A percentile compares a stretch with the other conserved stretches of the same genome.
phyloP scores from a whole-genome alignment of 2,113 vertebrate genomes.

The Phalacrocorax pelagicus region DNA sequence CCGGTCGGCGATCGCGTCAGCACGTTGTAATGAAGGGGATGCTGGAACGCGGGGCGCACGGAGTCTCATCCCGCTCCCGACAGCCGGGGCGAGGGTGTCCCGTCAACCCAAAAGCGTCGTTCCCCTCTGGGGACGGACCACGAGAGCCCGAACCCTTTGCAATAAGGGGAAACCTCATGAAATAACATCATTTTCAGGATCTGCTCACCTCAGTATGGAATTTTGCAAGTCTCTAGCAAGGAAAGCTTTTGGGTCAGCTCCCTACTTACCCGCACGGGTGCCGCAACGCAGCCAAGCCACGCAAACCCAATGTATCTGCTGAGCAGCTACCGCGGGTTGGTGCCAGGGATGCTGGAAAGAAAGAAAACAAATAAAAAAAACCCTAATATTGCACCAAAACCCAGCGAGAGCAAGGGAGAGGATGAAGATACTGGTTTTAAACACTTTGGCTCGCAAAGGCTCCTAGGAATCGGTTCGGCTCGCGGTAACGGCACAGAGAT shows the following conservation, averaged over 20 bases:
- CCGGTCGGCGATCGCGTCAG: neutral
- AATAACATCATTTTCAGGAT: neutral
- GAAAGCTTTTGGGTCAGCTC: neutral
- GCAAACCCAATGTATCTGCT: slow-evolving; percentile 7
- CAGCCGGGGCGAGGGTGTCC: neutral
- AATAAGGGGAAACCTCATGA: neutral
- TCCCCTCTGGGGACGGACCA: neutral
- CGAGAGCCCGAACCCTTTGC: neutral
- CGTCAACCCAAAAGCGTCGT: accelerated
- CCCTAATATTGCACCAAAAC: slow-evolving; percentile 35
- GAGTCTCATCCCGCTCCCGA: neutral
- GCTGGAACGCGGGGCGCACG: neutral
- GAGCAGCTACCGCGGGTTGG: neutral
- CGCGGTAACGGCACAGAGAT: neutral
- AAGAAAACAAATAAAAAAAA: neutral
- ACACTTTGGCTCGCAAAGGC: neutral
- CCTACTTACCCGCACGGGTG: slow-evolving; percentile 15
- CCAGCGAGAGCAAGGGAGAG: neutral
- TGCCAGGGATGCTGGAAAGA: slow-evolving; percentile 27
- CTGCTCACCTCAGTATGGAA: neutral
- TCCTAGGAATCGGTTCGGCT: neutral
- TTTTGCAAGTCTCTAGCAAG: neutral
- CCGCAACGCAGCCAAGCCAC: slow-evolving; percentile 27
- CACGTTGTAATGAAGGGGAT: neutral
- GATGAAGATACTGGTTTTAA: neutral